Evolutionary conservation across 37 sponge, comb jelly and placozoan species (phyloP), one percentile per base, ranked within the genome.

Genomic region (Sycon ciliatum): DNA sequence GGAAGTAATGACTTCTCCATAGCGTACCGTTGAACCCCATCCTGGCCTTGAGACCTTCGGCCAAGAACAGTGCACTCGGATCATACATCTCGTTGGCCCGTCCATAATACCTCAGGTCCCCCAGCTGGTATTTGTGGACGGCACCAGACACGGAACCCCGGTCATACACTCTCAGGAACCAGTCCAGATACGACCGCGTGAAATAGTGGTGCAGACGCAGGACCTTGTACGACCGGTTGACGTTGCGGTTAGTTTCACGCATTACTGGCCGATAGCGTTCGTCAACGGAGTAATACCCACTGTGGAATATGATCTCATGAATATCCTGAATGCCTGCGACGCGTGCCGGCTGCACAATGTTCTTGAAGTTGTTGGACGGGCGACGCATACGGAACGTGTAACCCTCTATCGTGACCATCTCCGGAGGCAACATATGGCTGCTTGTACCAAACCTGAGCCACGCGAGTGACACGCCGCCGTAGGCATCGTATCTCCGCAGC

Each of bases 201-300:
- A 29, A 30, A 6, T 57, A 57, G 58, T 57, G 58, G 58, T 57
- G 28, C 7, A 57, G 7, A 57, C 58, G 58, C n/a, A n/a, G n/a
- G 28, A 57, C 7, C 58, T 6, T 57, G 58, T 57, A 29, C 5
- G 58, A 27, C 28, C 9, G 24, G 4, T 57, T 57, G 9, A 57
- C 24, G 30, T 30, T 29, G 4, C 58, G 24, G 5, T 27, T 27
- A 4, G 58, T 57, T 4, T 29, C 24, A 27, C 58, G 28, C 58
- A 57, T 57, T 3, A 57, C 28, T 4, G 58, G 58, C 58, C 58
- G 28, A 30, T 57, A 57, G 28, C 28, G 30, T 57, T 57, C 58
- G 7, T 57, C 58, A 57, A 57, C 58, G 24, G 58, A 57, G 30
- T 30, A 57, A 30, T 57, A 57, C 3, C 58, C 58, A 57, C 28